These are phyloP conservation scores for Coendou prehensilis DNA, from an alignment of 2,797 vertebrate species.

Conservation along the genomic window DNA sequence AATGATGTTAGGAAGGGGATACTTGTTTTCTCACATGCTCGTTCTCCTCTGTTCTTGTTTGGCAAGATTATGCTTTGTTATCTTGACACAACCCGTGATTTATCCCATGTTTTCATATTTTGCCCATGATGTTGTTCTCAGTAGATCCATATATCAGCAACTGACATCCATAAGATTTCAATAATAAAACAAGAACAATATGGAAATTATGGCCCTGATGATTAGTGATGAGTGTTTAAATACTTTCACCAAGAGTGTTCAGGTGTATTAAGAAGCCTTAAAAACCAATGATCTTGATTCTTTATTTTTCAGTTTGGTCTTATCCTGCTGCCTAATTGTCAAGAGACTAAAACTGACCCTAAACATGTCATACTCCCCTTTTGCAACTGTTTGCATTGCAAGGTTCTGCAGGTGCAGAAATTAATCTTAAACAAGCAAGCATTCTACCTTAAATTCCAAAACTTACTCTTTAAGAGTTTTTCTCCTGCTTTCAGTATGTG, in stretches of 20 bases:
- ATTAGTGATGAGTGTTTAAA: neutral
- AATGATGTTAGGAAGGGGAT: neutral
- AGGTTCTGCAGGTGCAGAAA: neutral
- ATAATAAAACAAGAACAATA: neutral
- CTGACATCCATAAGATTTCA: neutral
- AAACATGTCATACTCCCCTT: neutral
- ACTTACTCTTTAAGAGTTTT: neutral
- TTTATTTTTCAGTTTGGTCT: slow-evolving; percentile 14
- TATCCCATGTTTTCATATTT: neutral
- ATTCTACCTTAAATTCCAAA: neutral
- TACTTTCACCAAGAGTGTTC: neutral
- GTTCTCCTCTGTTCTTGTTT: neutral
- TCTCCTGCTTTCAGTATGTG: neutral
- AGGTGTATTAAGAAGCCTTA: neutral
- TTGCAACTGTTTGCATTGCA: neutral
- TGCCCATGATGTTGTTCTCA: neutral
- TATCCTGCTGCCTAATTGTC: neutral
- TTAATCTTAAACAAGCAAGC: neutral
- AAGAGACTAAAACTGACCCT: neutral
- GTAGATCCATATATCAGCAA: neutral
- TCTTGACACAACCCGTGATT: neutral
- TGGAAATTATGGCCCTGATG: neutral
- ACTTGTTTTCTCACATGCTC: neutral
- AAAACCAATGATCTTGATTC: neutral
- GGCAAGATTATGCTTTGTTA: neutral